Evolutionary conservation across 1,140 invertebrate species (phyloP), one percentile per base, ranked within the genome.

Genomic region (Wiebesia pumilae): DNA sequence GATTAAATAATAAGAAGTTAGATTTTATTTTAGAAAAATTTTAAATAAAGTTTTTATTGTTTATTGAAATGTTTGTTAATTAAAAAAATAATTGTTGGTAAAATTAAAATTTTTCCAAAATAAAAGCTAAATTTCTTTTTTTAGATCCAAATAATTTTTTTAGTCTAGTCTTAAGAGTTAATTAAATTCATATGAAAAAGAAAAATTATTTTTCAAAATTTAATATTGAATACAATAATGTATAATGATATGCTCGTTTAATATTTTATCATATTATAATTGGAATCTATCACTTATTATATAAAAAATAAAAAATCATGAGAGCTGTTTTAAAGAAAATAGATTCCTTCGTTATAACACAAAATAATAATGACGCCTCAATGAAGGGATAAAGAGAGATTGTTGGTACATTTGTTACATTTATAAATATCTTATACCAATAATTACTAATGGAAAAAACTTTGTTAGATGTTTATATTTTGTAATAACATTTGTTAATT

Each of bases 341-440:
- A 79, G 30, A 78, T 77, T 65, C 62, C 33, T 87, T 80, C 12
- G 54, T 87, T 84, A 43, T 82, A 78, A 30, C 40, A 71, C 30
- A 40, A n/a, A 83, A 83, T n/a, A 84, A 73, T 69, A 51, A 62
- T 54, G 33, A 87, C 24, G 27, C 86, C 77, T 81, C 78, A 69
- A 81, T 65, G 33, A 33, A 81, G 33, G 19, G 30, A 75, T 81
- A 51, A 75, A 62, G 43, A 85, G n/a, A 75, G 62, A 83, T 88
- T 86, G 81, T 87, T 85, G 47, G 83, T 85, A 82, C 62, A 84
- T 81, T 87, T 87, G 87, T 87, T 87, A 87, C 65, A 82, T 78
- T 87, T 87, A 87, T 87, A 85, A 85, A 82, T 87, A 51, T 87
- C 87, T 82, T 87, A 85, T 78, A 87, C 83, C 82, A 54, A 77